Conservation (phyloP, 1,140 invertebrate species). For the Plodia interpunctella region DNA sequence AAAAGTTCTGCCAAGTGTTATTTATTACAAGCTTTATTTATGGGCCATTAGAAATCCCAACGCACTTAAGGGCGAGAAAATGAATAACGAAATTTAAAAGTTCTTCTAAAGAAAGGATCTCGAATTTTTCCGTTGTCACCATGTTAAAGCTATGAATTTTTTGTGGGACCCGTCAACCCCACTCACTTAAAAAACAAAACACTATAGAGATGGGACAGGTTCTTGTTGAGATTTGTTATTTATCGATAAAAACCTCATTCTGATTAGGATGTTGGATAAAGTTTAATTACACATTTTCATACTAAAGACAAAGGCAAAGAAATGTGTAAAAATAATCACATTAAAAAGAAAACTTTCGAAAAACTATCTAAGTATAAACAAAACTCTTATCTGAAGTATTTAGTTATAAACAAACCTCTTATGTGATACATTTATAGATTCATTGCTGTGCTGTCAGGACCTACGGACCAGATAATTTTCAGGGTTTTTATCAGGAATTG, state of each 20-base stretch:
- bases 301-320: too few relatives aligned
- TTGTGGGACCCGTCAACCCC: conserved; percentile 55
- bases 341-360: too few relatives aligned
- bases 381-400: too few relatives aligned
- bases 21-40: conserved; percentile 54
- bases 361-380: too few relatives aligned
- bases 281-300: too few relatives aligned
- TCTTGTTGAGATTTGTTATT: background rate
- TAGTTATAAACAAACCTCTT: too few relatives aligned
- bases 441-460: too few relatives aligned
- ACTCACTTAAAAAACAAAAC: conserved; percentile 60
- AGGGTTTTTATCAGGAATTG: too few relatives aligned
- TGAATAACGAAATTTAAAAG: conserved; percentile 54
- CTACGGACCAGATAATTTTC: too few relatives aligned
- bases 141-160: conserved; percentile 43
- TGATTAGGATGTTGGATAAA: too few relatives aligned
- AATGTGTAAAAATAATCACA: too few relatives aligned
- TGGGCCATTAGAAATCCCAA: conserved; percentile 43
- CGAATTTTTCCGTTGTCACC: conserved; percentile 56
- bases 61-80: conserved; percentile 45
- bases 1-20: conserved; percentile 40
- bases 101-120: conserved; percentile 37
- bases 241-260: background rate
- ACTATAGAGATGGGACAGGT: conserved; percentile 38
- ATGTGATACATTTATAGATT: too few relatives aligned